A percentile compares a stretch with the other conserved stretches of the same genome.
These are phyloP conservation scores for Eulemur mongoz DNA, from an alignment of 2,797 vertebrate species.

Conservation along the genomic window DNA sequence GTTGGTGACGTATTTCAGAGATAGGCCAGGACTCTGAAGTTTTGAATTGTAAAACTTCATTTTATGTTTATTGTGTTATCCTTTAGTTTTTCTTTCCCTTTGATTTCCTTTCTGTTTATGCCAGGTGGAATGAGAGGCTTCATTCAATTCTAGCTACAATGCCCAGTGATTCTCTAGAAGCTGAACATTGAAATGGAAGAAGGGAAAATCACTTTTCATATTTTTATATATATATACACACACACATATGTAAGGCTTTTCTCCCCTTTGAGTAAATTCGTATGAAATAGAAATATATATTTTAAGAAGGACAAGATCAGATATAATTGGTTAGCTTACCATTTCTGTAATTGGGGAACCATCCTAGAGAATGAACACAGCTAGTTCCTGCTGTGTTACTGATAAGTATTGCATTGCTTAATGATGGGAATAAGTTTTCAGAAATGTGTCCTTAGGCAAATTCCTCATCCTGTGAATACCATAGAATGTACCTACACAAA, in stretches of 20 bases:
- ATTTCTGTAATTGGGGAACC: neutral
- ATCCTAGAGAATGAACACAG: neutral
- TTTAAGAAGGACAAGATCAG: neutral
- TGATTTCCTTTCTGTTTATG: neutral
- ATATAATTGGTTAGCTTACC: neutral
- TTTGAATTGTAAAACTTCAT: conserved; percentile 36
- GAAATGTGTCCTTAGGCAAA: neutral
- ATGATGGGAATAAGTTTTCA: neutral
- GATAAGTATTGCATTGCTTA: neutral
- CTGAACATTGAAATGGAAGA: neutral
- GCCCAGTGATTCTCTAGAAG: neutral
- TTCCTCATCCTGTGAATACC: neutral
- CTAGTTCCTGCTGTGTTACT: neutral
- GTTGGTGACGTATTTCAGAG: conserved; percentile 10
- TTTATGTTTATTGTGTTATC: conserved; percentile 4
- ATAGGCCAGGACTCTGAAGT: neutral
- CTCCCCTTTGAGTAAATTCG: neutral
- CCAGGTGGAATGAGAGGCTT: neutral
- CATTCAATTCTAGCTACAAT: neutral
- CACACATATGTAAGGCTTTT: neutral
- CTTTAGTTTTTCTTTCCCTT: neutral
- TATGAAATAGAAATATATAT: neutral
- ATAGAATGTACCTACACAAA: neutral
- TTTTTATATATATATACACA: neutral
- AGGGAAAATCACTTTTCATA: neutral